phyloP scores from a whole-genome alignment of 2,888 invertebrate species.

The Latrodectus hesperus region DNA sequence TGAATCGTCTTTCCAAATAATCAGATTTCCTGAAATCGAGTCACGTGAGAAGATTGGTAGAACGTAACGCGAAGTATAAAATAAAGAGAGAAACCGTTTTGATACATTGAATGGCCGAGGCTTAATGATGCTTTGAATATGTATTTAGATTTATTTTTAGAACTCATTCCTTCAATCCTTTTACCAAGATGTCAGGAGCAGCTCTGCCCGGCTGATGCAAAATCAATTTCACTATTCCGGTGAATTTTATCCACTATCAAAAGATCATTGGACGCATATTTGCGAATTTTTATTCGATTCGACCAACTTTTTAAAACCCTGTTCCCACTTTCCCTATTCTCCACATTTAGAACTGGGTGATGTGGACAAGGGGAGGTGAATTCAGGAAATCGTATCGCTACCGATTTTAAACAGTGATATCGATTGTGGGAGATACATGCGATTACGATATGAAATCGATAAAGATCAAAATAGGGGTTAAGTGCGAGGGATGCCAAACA shows the following conservation, averaged over 20 bases:
- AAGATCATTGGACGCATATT: conserved; percentile 2
- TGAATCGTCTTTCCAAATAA: no score
- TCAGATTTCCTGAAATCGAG: no score
- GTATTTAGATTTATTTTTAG: no score
- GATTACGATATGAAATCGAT: conserved; percentile 64
- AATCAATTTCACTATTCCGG: conserved; percentile 57
- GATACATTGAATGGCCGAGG: no score
- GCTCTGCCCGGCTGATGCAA: conserved; percentile 42
- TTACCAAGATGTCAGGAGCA: conserved; percentile 36
- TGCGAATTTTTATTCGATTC: background rate
- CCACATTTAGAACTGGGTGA: background rate
- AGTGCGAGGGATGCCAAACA: conserved; percentile 27
- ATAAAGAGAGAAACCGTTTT: no score
- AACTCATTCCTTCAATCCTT: no score
- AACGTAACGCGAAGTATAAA: no score
- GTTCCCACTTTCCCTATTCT: no score
- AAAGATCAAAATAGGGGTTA: conserved; percentile 57
- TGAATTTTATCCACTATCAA: background rate
- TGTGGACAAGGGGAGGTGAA: background rate
- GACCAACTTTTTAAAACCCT: background rate
- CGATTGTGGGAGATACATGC: no score
- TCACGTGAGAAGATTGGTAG: no score
- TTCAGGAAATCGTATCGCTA: conserved; percentile 52
- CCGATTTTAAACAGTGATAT: conserved; percentile 22
- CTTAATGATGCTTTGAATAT: no score